phyloP scores from a whole-genome alignment of 2,888 invertebrate genomes.

The Anoncus sp. region DNA sequence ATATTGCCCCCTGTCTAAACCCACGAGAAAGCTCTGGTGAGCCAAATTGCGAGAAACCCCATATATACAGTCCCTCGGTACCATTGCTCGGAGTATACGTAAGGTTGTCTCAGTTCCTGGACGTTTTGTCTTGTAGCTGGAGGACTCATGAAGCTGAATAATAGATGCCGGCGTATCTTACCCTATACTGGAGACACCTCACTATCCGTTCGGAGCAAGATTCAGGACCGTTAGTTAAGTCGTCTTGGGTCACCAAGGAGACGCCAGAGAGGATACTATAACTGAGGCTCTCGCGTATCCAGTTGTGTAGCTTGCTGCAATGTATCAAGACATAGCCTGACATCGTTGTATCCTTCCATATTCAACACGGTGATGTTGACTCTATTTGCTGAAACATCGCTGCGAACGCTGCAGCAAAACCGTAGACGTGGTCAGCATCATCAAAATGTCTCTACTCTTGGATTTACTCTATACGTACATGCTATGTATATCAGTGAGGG shows the following conservation, averaged over 20 bases:
- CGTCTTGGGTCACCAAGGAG: conserved; percentile 21
- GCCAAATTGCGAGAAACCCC: conserved; percentile 1
- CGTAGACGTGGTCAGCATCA: conserved; percentile 14
- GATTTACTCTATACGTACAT: background rate
- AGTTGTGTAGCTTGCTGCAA: conserved; percentile 10
- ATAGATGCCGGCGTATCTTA: conserved; percentile 40
- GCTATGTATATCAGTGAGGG: background rate
- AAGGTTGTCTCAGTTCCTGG: conserved; percentile 25
- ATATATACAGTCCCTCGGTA: conserved; percentile 1
- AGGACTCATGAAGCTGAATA: conserved; percentile 32
- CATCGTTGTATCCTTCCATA: background rate
- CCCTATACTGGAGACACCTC: conserved; percentile 26
- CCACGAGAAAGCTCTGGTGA: conserved; percentile 5
- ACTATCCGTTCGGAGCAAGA: conserved; percentile 39
- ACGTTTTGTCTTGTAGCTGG: conserved; percentile 19
- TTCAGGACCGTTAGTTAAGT: conserved; percentile 29
- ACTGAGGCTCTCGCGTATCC: conserved; percentile 14
- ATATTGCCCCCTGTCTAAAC: background rate
- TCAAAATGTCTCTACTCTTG: conserved; percentile 4
- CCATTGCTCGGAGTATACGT: conserved; percentile 2
- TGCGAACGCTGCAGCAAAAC: background rate
- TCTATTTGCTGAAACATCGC: background rate
- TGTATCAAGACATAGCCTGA: conserved; percentile 11
- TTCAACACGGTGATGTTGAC: conserved; percentile 12
- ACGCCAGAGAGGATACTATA: conserved; percentile 14